Percentiles rank a stretch among this genome's conserved stretches.
phyloP scores from a whole-genome alignment of 2,113 vertebrate species.

The Podocnemis expansa region DNA sequence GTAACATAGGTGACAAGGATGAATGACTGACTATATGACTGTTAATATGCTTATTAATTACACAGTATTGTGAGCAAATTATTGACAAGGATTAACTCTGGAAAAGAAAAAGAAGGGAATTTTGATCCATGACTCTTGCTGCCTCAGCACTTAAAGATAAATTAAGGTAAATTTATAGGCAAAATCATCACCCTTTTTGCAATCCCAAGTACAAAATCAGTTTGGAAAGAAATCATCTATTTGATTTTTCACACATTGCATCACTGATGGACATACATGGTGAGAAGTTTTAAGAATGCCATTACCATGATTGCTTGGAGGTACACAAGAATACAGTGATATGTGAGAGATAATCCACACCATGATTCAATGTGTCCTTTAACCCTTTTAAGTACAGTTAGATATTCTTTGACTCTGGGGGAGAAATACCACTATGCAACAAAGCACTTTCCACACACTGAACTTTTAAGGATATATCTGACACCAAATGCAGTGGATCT shows the following conservation, averaged over 20 bases:
- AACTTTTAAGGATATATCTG: not conserved
- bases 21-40: constrained; percentile 21
- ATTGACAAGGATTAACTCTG: constrained; percentile 36
- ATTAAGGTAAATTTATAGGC: constrained; percentile 14
- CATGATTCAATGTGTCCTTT: constrained; percentile 2
- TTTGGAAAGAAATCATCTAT: constrained; percentile 8
- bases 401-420: not conserved
- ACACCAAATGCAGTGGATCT: not conserved
- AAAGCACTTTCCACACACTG: not conserved
- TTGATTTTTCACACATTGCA: constrained; percentile 14
- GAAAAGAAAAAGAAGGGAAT: not conserved
- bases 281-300: not conserved
- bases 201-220: not conserved
- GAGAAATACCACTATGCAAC: not conserved
- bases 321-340: not conserved
- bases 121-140: constrained; percentile 9
- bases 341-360: not conserved
- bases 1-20: not conserved
- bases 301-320: not conserved
- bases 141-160: not conserved
- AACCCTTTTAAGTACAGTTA: not conserved
- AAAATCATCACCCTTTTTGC: not conserved
- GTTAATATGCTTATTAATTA: constrained; percentile 50
- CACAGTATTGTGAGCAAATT: not conserved
- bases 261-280: not conserved